phyloP scores from a whole-genome alignment of 2,797 vertebrate species.

The Sandelia bainsii region DNA sequence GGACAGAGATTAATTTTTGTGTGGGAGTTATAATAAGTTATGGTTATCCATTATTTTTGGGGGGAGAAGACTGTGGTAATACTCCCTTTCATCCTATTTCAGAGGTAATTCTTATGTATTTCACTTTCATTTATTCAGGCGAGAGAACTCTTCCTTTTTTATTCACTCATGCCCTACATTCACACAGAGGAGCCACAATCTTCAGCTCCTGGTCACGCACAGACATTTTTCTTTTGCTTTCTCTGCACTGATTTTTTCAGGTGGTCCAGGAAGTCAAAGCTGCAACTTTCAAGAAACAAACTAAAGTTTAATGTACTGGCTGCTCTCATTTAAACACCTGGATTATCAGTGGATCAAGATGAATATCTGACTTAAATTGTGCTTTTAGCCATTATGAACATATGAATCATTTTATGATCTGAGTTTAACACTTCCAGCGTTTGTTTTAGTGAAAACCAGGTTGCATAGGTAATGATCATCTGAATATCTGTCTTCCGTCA shows the following conservation, averaged over 20 bases:
- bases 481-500: not conserved
- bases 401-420: not conserved
- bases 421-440: not conserved
- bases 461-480: not conserved
- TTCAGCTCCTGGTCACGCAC: slow-evolving; percentile 11
- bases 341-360: not conserved
- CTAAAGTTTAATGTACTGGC: not conserved
- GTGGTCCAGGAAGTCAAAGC: not conserved
- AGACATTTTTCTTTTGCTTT: not conserved
- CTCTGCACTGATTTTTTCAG: slow-evolving; percentile 5
- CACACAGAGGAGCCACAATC: slow-evolving; percentile 7
- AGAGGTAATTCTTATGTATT: slow-evolving; percentile 12
- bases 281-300: not conserved
- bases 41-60: slow-evolving; percentile 20
- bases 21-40: slow-evolving; percentile 19
- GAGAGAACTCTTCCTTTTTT: slow-evolving; percentile 16
- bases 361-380: not conserved
- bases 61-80: not conserved
- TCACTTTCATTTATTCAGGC: slow-evolving; percentile 17
- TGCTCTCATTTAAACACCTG: not conserved
- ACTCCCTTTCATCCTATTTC: slow-evolving; percentile 3
- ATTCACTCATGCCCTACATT: slow-evolving; percentile 32
- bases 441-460: not conserved
- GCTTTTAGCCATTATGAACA: not conserved
- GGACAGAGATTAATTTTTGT: slow-evolving; percentile 3